Percentiles rank a stretch among this genome's conserved stretches.
Evolutionary conservation across 2,113 vertebrate species (phyloP).

Genomic region (Morone saxatilis): DNA sequence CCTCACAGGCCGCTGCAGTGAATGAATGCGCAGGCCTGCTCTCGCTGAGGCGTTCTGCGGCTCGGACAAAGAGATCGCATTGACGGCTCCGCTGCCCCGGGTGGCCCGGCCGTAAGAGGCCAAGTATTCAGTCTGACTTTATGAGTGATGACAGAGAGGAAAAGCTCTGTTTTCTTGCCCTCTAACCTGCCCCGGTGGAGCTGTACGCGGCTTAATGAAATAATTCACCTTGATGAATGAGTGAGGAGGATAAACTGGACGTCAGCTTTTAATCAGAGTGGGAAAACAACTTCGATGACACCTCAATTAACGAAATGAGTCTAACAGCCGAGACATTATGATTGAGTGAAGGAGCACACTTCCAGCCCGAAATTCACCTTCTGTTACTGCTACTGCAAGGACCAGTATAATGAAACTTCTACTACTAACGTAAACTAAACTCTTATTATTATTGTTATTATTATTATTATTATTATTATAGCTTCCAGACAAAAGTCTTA

Average conservation of each 20-base stretch:
- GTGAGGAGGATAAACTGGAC: slow-evolving; percentile 14
- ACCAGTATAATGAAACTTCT: background rate
- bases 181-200: slow-evolving; percentile 26
- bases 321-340: background rate
- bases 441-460: too few species aligned
- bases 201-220: slow-evolving; percentile 26
- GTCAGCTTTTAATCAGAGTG: slow-evolving; percentile 2
- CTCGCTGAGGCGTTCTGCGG: too few species aligned
- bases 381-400: too few species aligned
- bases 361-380: background rate
- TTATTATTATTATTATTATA: background rate
- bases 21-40: too few species aligned
- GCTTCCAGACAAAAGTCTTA: too few species aligned
- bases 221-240: slow-evolving; percentile 47
- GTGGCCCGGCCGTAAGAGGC: slow-evolving; percentile 33
- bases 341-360: background rate
- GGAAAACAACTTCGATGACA: slow-evolving; percentile 10
- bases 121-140: slow-evolving; percentile 35
- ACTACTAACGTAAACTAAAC: too few species aligned
- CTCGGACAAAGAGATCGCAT: too few species aligned
- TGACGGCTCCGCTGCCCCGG: background rate
- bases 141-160: slow-evolving; percentile 68
- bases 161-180: slow-evolving; percentile 47
- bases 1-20: too few species aligned
- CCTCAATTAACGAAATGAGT: background rate